These are phyloP conservation scores for Garra rufa DNA, from an alignment of 2,113 vertebrate genomes.

Conservation along the genomic window DNA sequence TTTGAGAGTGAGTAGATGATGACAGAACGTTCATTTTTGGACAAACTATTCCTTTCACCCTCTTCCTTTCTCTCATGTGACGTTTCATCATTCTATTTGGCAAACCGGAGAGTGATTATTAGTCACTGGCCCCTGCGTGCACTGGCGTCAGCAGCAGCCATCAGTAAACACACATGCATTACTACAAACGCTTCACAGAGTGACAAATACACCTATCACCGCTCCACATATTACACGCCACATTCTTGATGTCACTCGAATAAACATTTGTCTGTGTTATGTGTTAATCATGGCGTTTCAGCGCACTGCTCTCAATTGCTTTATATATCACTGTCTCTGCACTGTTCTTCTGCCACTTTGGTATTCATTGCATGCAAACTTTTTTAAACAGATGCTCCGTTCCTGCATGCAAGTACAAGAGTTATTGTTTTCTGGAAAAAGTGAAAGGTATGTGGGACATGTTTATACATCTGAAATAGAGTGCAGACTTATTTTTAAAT, in stretches of 20 bases:
- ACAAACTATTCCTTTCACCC: background rate
- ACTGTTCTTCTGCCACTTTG: background rate
- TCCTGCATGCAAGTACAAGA: background rate
- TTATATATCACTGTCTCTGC: background rate
- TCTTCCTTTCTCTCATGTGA: conserved; percentile 10
- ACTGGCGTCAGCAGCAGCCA: conserved; percentile 10
- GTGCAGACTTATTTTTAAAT: background rate
- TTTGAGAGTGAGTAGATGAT: background rate
- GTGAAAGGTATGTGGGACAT: background rate
- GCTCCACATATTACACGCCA: conserved; percentile 1
- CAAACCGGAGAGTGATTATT: conserved; percentile 22
- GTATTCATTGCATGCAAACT: conserved; percentile 19
- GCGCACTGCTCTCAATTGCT: background rate
- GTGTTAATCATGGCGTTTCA: conserved; percentile 21
- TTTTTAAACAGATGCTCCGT: conserved; percentile 11
- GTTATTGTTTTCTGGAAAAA: background rate
- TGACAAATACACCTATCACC: conserved; percentile 37
- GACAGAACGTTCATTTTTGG: background rate
- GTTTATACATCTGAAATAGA: background rate
- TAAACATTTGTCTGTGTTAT: conserved; percentile 43
- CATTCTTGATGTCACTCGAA: conserved; percentile 31
- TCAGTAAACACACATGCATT: conserved; percentile 26
- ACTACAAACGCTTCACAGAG: conserved; percentile 3
- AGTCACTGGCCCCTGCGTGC: conserved; percentile 39
- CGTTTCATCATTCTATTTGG: background rate